Base-by-base conservation (phyloP, 2,888 invertebrate genomes). In the Aporophyla nigra region DNA sequence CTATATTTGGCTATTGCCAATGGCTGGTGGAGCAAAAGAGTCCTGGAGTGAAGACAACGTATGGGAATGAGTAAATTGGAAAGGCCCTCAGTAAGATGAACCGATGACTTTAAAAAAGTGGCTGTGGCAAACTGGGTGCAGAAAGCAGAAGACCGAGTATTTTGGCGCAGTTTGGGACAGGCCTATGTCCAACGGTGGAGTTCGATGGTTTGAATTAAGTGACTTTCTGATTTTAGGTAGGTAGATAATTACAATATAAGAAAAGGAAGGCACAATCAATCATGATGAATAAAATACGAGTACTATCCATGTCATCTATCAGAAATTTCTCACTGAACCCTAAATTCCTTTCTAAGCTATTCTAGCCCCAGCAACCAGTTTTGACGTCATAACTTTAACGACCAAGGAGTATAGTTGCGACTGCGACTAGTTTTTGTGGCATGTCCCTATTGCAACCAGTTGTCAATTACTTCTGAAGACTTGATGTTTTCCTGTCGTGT, bases 391-490 rank as follows among this genome's bases (percentile, higher is more conserved):
- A 82, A 73, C 82, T 78, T 68, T 74, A 73, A 70, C 70, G 59
- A 71, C n/a, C 70, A 59, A 54, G n/a, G 56, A 40, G 43, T 49
- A 46, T 71, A 24, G 51, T 5, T 40, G 46, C n/a, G 49, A 49
- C 59, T 56, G 33, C 19, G 49, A 62, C 83, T 24, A 43, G 67
- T 78, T 82, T 82, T 82, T 82, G 73, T 49, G 7, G 19, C 49
- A 7, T 0, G 67, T 43, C 67, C 67, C 58, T 56, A 63, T 71
- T 70, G 62, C 70, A 70, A 71, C 82, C 27, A 71, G 73, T 63
- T 82, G 82, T 78, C 82, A 82, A 82, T 82, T 82, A 82, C 82
- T 78, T 27, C 51, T 63, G 78, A 72, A 43, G 66, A 74, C 40
- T 77, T 70, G 81, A 82, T 71, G 62, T 66, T 62, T 82, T 82